Percentiles rank a stretch among this genome's conserved stretches.
phyloP scores from a whole-genome alignment of 2,797 vertebrate genomes.

The Odontamblyopus rebecca region DNA sequence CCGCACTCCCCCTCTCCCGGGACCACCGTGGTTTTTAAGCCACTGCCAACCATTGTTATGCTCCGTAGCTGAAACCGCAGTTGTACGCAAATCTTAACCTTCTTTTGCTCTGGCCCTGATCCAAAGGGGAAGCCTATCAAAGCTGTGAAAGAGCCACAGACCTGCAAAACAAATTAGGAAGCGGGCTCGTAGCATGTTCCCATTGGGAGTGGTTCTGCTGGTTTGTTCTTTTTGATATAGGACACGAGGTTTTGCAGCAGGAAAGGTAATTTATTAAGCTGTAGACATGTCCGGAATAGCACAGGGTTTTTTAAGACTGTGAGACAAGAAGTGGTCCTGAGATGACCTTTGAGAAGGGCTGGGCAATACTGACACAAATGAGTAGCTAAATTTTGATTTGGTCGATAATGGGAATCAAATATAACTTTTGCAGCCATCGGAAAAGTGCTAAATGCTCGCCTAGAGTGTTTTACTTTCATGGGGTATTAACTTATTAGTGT shows the following conservation, averaged over 20 bases:
- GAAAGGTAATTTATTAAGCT: slow-evolving; percentile 70
- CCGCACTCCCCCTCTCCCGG: slow-evolving; percentile 63
- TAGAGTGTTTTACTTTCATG: too few species aligned
- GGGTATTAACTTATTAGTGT: too few species aligned
- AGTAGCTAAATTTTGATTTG: too few species aligned
- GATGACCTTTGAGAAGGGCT: slow-evolving; percentile 16
- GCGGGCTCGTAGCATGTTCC: slow-evolving; percentile 56
- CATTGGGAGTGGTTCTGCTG: slow-evolving; percentile 64
- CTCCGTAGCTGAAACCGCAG: slow-evolving; percentile 68
- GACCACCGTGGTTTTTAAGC: slow-evolving; percentile 70
- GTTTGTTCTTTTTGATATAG: slow-evolving; percentile 65
- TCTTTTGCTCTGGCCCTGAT: slow-evolving; percentile 65
- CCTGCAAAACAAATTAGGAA: slow-evolving; percentile 76
- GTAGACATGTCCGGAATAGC: slow-evolving; percentile 27
- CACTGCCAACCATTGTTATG: slow-evolving; percentile 82
- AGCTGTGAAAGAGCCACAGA: slow-evolving; percentile 50
- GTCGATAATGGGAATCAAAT: too few species aligned
- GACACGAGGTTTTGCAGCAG: slow-evolving; percentile 50
- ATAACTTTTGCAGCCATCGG: background rate
- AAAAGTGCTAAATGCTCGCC: background rate
- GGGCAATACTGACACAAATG: slow-evolving; percentile 21
- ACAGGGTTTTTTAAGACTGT: background rate
- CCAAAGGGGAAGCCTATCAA: slow-evolving; percentile 71
- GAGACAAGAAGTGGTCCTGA: slow-evolving; percentile 34
- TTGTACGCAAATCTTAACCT: slow-evolving; percentile 78